A percentile compares a stretch with the other conserved stretches of the same genome.
These are phyloP conservation scores for Caenorhabditis zanzibari DNA, from an alignment of 2,888 invertebrate species.

Conservation along the genomic window DNA sequence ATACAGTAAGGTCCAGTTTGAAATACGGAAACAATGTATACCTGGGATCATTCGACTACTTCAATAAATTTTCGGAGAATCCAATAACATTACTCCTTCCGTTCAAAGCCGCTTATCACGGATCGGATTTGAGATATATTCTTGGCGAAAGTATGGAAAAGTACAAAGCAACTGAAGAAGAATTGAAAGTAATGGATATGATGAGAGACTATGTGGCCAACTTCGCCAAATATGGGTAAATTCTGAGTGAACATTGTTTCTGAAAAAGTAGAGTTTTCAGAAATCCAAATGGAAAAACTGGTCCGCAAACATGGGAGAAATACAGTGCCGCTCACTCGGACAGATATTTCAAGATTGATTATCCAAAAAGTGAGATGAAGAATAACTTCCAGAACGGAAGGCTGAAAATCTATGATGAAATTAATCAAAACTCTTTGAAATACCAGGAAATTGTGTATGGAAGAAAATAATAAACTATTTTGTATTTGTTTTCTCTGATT, in stretches of 20 bases:
- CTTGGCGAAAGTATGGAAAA: conserved; percentile 67
- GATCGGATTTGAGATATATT: conserved; percentile 69
- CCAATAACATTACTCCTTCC: neutral
- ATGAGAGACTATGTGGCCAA: conserved; percentile 70
- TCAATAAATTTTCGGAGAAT: conserved; percentile 9
- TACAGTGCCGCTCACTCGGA: conserved; percentile 3
- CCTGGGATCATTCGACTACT: conserved; percentile 68
- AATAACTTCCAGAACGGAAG: conserved; percentile 29
- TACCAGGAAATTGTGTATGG: conserved; percentile 36
- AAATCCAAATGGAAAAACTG: conserved; percentile 35
- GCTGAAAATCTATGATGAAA: conserved; percentile 8
- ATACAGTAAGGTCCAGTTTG: conserved; percentile 53
- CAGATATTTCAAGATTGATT: conserved; percentile 42
- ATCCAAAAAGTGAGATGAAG: conserved; percentile 39
- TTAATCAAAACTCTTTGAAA: neutral
- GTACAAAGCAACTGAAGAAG: conserved; percentile 67
- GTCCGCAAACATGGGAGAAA: conserved; percentile 1
- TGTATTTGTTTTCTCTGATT: neutral
- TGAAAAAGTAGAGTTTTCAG: conserved; percentile 9
- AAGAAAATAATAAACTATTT: neutral
- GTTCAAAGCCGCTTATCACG: conserved; percentile 63
- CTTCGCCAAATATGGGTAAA: conserved; percentile 72
- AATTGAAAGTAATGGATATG: conserved; percentile 66
- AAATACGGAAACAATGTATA: conserved; percentile 62
- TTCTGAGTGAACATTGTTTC: neutral